Conservation (phyloP, 2,113 vertebrate species). For the Oreotrochilus melanogaster region DNA sequence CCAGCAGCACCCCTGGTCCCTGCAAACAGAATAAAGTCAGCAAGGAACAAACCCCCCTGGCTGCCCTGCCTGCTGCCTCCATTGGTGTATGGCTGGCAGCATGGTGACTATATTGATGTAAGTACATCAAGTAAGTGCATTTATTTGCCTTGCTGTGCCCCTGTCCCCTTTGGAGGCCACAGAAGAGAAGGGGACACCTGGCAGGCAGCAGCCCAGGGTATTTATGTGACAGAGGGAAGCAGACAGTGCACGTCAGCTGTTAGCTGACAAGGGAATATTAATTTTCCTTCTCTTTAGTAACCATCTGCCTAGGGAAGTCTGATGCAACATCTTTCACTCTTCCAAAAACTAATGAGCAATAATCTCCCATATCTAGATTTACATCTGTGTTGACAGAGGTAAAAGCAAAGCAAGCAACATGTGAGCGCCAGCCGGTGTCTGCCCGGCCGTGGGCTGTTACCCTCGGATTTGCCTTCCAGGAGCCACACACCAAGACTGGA, state of each 20-base stretch:
- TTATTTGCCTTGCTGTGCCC: background rate
- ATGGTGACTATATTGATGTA: accelerated
- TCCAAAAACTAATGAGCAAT: background rate
- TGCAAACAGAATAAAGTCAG: background rate
- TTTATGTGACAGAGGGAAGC: background rate
- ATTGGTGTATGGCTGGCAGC: too few species aligned
- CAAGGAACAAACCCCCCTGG: background rate
- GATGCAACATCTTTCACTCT: background rate
- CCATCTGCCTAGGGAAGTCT: background rate
- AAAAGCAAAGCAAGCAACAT: background rate
- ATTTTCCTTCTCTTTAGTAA: background rate
- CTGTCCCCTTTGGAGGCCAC: too few species aligned
- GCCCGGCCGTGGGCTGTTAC: background rate
- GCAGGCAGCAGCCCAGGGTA: background rate
- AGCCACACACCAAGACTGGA: background rate
- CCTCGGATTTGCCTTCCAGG: background rate
- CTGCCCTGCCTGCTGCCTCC: background rate
- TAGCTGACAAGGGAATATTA: background rate
- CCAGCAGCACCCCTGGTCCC: too few species aligned
- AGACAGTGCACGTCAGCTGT: background rate
- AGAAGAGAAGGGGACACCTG: background rate
- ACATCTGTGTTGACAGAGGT: background rate
- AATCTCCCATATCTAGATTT: background rate
- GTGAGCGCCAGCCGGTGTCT: accelerated
- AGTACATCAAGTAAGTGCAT: background rate